A percentile compares a stretch with the other conserved stretches of the same genome.
phyloP scores from a whole-genome alignment of 2,888 invertebrate genomes.

The Phytoseiulus persimilis region DNA sequence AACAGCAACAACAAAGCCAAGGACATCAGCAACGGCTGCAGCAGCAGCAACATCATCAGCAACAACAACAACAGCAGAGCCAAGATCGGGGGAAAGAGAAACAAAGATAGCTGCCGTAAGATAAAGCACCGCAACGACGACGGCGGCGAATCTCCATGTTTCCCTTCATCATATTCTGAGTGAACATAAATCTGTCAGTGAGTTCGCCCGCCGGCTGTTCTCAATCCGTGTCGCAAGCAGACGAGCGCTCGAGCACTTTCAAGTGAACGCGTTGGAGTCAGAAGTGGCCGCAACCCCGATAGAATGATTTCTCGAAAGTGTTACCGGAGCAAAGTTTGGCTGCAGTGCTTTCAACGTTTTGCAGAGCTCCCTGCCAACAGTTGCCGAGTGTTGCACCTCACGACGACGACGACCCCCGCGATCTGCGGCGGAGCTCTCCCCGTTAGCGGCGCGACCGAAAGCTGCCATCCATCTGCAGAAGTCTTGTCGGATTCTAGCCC shows the following conservation, averaged over 20 bases:
- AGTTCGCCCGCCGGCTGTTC: background rate
- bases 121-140: background rate
- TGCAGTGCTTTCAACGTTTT: background rate
- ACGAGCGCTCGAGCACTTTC: background rate
- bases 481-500: background rate
- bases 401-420: background rate
- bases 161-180: background rate
- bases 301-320: background rate
- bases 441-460: background rate
- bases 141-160: background rate
- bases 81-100: background rate
- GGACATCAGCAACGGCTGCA: background rate
- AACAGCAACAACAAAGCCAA: slow-evolving; percentile 6
- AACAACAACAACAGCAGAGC: background rate
- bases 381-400: background rate
- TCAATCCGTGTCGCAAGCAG: background rate
- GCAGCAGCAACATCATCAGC: slow-evolving; percentile 26
- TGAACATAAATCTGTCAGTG: background rate
- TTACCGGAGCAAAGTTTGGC: background rate
- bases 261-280: background rate
- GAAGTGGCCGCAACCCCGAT: background rate
- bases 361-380: background rate
- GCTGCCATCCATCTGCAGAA: background rate
- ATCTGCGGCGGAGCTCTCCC: background rate
- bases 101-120: background rate